phyloP scores from a whole-genome alignment of 2,888 invertebrate genomes.

The Lumbricus terrestris region DNA sequence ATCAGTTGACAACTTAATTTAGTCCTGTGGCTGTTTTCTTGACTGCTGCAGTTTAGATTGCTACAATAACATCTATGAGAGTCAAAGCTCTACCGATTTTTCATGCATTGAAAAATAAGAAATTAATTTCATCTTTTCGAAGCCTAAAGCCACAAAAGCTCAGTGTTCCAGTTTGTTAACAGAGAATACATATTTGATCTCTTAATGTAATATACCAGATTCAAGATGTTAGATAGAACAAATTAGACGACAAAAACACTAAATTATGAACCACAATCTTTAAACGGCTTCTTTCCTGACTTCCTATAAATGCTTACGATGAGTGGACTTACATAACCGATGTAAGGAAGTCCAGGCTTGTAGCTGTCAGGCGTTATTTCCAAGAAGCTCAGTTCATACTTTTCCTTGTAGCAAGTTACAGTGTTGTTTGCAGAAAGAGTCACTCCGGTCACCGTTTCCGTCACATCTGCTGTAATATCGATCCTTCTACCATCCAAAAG shows the following conservation, averaged over 20 bases:
- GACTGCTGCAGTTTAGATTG: background rate
- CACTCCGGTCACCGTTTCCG: conserved; percentile 11
- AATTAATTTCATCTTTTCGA: background rate
- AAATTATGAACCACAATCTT: background rate
- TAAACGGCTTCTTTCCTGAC: background rate
- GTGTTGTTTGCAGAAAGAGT: background rate
- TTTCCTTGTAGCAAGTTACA: background rate
- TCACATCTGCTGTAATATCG: background rate
- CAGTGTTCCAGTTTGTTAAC: background rate
- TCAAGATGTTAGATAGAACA: too few relatives aligned
- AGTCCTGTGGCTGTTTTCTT: background rate
- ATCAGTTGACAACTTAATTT: background rate
- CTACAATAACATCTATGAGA: background rate
- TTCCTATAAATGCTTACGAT: background rate
- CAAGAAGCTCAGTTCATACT: background rate
- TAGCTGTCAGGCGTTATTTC: background rate
- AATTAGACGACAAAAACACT: background rate
- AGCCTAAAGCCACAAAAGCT: background rate
- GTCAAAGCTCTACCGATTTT: background rate
- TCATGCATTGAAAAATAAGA: background rate
- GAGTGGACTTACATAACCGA: background rate
- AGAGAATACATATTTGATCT: background rate
- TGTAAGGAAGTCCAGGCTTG: background rate
- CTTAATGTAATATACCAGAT: background rate
- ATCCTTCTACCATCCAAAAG: background rate